Percentiles rank a stretch among this genome's conserved stretches.
phyloP scores from a whole-genome alignment of 2,888 invertebrate genomes.

The Neoitamus cyanurus region DNA sequence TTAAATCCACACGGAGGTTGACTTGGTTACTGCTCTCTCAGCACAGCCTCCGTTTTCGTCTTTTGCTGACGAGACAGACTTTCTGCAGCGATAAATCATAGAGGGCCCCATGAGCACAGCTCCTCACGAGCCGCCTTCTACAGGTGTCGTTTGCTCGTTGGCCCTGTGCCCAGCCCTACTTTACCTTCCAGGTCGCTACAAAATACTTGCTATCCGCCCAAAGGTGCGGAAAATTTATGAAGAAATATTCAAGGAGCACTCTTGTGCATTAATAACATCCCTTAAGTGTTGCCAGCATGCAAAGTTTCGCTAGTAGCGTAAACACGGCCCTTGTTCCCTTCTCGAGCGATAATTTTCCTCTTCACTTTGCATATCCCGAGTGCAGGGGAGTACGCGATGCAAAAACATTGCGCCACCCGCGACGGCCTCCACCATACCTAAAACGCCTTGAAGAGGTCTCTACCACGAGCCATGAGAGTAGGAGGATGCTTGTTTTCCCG shows the following conservation, averaged over 20 bases:
- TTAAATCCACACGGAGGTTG: conserved; percentile 14
- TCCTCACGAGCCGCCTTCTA: conserved; percentile 17
- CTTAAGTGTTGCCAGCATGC: conserved; percentile 39
- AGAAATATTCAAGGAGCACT: conserved; percentile 41
- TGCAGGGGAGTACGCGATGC: not conserved
- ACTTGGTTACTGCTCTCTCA: not conserved
- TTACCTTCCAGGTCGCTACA: not conserved
- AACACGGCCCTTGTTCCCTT: conserved; percentile 16
- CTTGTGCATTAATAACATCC: conserved; percentile 36
- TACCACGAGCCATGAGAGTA: not conserved
- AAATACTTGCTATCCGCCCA: conserved; percentile 7
- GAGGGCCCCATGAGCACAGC: not conserved
- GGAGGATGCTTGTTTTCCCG: not conserved
- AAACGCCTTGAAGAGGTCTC: not conserved
- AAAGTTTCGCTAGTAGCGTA: conserved; percentile 17
- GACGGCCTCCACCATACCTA: not conserved
- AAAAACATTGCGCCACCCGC: not conserved
- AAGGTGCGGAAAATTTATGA: conserved; percentile 42
- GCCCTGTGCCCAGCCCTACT: not conserved
- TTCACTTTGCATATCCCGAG: conserved; percentile 29
- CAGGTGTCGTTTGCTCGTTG: conserved; percentile 31
- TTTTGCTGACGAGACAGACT: conserved; percentile 33
- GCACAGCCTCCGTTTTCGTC: not conserved
- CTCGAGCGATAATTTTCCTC: conserved; percentile 36
- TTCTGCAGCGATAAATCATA: conserved; percentile 36